Evolutionary conservation across 2,888 invertebrate species (phyloP), one percentile per base, ranked within the genome.

Genomic region (Busseola fusca): DNA sequence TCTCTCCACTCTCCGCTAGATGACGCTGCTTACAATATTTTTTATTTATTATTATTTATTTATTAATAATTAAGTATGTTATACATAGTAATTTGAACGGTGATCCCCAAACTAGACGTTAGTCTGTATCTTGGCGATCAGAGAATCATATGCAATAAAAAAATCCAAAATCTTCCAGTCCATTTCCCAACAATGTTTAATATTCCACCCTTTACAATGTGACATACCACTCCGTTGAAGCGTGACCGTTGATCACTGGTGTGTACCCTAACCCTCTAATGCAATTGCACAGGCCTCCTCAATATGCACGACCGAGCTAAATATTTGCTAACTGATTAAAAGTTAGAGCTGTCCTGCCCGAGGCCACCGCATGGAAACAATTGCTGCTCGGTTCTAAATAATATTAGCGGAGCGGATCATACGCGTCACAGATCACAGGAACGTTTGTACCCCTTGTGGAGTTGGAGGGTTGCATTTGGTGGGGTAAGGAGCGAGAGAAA

Each of bases 301-400:
- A 93, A 94, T 93, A 94, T 94, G 94, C 94, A 92, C 85, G 87
- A 86, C 67, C 81, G 86, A 86, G 85, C 87, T 89, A 93, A 93
- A 95, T 94, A 93, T 95, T 94, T 93, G 94, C 91, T 85, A 88
- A 91, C 92, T 95, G 95, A 95, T 95, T 94, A 95, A 94, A 95
- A 94, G 94, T 93, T 92, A 93, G 92, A 91, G 93, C 92, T 92
- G 93, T 93, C 93, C 84, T 91, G 92, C 92, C 91, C 76, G 84
- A 81, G 89, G 91, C 91, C 84, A 88, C 91, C 91, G 90, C 91
- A 88, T 86, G 90, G 91, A 90, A 92, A 90, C 92, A 91, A 91
- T 91, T 88, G 89, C 87, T 80, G 76, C 85, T 86, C 88, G 86
- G 91, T 91, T 93, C 93, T 93, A 91, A 93, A 94, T 94, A 93